phyloP scores from a whole-genome alignment of 2,797 vertebrate species.

The Meriones psammophilus region DNA sequence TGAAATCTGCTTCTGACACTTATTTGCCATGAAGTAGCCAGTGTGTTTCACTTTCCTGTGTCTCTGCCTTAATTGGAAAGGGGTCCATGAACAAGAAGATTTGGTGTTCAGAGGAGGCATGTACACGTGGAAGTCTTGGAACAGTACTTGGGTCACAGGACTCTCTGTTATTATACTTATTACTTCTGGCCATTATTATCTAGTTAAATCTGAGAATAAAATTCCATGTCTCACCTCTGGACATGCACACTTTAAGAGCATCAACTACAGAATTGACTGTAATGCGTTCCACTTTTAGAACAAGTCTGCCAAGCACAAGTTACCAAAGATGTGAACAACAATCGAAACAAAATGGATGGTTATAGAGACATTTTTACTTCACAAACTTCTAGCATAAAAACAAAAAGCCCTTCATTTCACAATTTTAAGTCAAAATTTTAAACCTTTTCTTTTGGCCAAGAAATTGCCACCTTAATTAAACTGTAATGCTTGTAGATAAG shows the following conservation, averaged over 20 bases:
- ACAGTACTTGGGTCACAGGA: background rate
- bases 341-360: background rate
- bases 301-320: background rate
- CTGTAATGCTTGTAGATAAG: background rate
- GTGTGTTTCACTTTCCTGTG: background rate
- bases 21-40: background rate
- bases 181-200: background rate
- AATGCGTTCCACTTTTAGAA: background rate
- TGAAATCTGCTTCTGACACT: background rate
- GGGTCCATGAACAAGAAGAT: background rate
- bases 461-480: conserved; percentile 19
- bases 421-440: conserved; percentile 25
- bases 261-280: background rate
- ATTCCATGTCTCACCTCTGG: background rate
- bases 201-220: background rate
- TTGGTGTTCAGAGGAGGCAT: background rate
- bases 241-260: background rate
- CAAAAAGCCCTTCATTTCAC: background rate
- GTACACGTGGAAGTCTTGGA: background rate
- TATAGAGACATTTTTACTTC: background rate
- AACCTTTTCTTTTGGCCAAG: background rate
- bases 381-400: background rate
- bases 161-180: background rate
- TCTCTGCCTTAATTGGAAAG: conserved; percentile 28
- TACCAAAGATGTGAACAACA: background rate